Evolutionary conservation across 2,797 vertebrate genomes (phyloP).

Genomic region (Xenentodon cancila): DNA sequence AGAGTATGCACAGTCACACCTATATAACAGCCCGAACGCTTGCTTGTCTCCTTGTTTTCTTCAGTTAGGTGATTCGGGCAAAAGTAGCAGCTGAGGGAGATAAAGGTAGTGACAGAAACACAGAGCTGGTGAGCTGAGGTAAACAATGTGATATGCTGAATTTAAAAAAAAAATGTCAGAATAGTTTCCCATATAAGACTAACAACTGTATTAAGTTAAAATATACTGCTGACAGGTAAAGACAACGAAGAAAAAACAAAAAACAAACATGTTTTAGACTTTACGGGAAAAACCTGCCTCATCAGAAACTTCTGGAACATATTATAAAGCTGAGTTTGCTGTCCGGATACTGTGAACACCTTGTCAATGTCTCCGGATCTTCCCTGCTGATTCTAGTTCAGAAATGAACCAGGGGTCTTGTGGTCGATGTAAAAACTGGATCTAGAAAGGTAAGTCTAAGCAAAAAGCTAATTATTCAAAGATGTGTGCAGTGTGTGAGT

Average conservation of each 20-base stretch:
- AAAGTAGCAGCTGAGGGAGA: constrained; percentile 12
- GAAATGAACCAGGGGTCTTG: no score
- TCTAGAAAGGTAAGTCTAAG: no score
- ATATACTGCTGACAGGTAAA: not conserved
- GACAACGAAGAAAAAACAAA: no score
- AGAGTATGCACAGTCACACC: constrained; percentile 11
- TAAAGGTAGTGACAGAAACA: constrained; percentile 10
- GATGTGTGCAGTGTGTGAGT: no score
- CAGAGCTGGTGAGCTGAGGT: not conserved
- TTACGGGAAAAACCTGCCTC: not conserved
- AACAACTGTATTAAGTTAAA: not conserved
- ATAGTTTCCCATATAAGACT: not conserved
- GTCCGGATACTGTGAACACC: no score
- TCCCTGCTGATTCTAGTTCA: no score
- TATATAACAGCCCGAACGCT: not conserved
- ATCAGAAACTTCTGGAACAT: not conserved
- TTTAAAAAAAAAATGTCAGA: constrained; percentile 16
- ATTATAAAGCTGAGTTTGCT: no score
- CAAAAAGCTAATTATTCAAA: not conserved
- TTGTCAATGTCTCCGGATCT: no score
- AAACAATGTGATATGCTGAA: constrained; percentile 3
- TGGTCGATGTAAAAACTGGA: no score
- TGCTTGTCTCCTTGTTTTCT: constrained; percentile 16
- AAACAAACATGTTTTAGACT: not conserved
- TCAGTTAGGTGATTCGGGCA: constrained; percentile 8